Percentiles rank a stretch among this genome's conserved stretches.
Evolutionary conservation across 2,113 vertebrate species (phyloP).

Genomic region (Anser brachyrhynchus): DNA sequence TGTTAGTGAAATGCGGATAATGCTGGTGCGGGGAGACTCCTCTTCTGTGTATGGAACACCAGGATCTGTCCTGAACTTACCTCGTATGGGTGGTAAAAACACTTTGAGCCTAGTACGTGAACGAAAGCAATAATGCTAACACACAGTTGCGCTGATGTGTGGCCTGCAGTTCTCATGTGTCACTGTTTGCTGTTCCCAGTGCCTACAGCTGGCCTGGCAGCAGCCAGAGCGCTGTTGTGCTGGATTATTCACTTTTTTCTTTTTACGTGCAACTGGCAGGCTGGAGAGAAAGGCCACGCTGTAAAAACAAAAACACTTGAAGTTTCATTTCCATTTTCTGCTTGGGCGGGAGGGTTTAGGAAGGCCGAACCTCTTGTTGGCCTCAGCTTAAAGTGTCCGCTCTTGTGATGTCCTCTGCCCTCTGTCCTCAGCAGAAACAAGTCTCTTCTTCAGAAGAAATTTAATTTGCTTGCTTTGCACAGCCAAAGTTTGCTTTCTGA

Average conservation of each 20-base stretch:
- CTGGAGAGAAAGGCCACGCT: not conserved
- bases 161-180: not conserved
- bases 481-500: not conserved
- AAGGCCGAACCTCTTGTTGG: not conserved
- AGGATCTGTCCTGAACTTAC: not conserved
- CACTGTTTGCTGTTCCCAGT: not conserved
- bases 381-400: not conserved
- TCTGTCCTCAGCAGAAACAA: not conserved
- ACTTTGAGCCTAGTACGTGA: not conserved
- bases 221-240: not conserved
- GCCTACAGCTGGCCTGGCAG: not conserved
- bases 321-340: not conserved
- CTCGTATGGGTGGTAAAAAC: not conserved
- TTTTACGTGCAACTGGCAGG: not conserved
- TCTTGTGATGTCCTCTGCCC: not conserved
- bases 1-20: not conserved
- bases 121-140: not conserved
- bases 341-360: not conserved
- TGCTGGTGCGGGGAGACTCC: rapidly evolving
- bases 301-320: not conserved
- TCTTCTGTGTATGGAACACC: not conserved
- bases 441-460: not conserved
- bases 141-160: not conserved
- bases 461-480: not conserved
- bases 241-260: not conserved